Evolutionary conservation across 2,888 invertebrate species (phyloP), one percentile per base, ranked within the genome.

Genomic region (Aporophyla lueneburgensis): DNA sequence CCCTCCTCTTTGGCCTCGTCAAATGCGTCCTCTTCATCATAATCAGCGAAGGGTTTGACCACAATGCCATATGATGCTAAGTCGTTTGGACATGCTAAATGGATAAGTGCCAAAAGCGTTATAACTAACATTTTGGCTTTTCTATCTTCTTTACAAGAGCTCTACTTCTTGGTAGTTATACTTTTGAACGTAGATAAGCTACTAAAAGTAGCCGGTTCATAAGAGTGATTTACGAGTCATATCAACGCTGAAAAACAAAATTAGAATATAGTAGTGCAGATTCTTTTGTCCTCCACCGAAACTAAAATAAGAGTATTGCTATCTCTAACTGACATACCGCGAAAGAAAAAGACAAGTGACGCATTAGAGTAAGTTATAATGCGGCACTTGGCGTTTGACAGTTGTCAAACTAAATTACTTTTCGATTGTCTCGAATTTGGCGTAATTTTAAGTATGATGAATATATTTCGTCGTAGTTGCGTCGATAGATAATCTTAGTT

Each of bases 11-110:
- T 46, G 14, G 54, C 0, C 4, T 67, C 69, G 0, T 12, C 14
- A 5, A 72, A 49, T 2, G 74, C 63, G 33, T 81, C 82, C 6
- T n/a, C 46, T 54, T 78, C 78, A 0, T 81, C 78, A 4, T 71
- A 81, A 56, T 66, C 71, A 3, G 24, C 33, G 24, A 63, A 9
- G 1, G 33, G 5, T 33, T 10, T 46, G 0, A 0, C 5, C 3
- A 2, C 21, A 63, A 46, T 33, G 0, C 24, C 7, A 58, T n/a
- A 54, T 0, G 10, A 2, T 19, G 0, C 24, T 1, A 14, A 6
- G 2, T 62, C 14, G 3, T 14, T 76, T 43, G 58, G 24, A 21
- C 1, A 19, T 27, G 43, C 58, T 53, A 40, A n/a, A 43, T 40
- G 70, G 14, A 54, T 49, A 7, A 40, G 12, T 58, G 53, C 71